phyloP scores from a whole-genome alignment of 2,888 invertebrate species.

The Drosophila anceps region DNA sequence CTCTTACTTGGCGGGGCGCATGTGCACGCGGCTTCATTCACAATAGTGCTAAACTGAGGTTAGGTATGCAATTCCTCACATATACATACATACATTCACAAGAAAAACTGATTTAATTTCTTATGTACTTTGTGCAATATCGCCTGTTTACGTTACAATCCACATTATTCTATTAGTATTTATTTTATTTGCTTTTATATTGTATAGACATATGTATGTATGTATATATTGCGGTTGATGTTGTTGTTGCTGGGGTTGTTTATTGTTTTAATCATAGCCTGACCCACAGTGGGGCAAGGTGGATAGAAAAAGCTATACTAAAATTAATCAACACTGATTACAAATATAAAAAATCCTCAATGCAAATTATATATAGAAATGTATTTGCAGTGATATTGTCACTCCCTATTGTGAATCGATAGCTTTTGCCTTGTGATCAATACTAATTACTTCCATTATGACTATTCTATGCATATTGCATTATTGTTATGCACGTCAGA shows the following conservation, averaged over 20 bases:
- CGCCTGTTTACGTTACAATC: slow-evolving; percentile 72
- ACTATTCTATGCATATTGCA: slow-evolving; percentile 61
- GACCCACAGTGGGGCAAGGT: slow-evolving; percentile 43
- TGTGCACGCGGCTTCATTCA: slow-evolving; percentile 47
- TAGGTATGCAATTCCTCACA: slow-evolving; percentile 18
- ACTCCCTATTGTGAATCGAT: slow-evolving; percentile 39
- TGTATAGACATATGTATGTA: background rate
- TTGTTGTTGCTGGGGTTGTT: slow-evolving; percentile 38
- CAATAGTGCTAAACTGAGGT: slow-evolving; percentile 33
- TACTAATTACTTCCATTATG: slow-evolving; percentile 71
- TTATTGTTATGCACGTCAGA: slow-evolving; percentile 57
- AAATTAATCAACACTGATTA: slow-evolving; percentile 14
- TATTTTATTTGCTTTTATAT: slow-evolving; percentile 21
- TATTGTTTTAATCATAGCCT: slow-evolving; percentile 65
- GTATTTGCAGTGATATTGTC: slow-evolving; percentile 10
- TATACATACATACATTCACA: background rate
- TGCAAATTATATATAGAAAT: background rate
- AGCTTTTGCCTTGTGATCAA: slow-evolving; percentile 53
- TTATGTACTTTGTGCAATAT: slow-evolving; percentile 53
- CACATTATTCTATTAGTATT: slow-evolving; percentile 51
- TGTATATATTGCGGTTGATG: slow-evolving; percentile 35
- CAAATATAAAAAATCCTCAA: slow-evolving; percentile 4
- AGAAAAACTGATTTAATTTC: slow-evolving; percentile 31
- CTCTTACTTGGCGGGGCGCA: slow-evolving; percentile 32
- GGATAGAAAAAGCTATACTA: slow-evolving; percentile 10